Percentiles rank a stretch among this genome's conserved stretches.
Evolutionary conservation across 2,113 vertebrate genomes (phyloP).

Genomic region (Leptodactylus fuscus): DNA sequence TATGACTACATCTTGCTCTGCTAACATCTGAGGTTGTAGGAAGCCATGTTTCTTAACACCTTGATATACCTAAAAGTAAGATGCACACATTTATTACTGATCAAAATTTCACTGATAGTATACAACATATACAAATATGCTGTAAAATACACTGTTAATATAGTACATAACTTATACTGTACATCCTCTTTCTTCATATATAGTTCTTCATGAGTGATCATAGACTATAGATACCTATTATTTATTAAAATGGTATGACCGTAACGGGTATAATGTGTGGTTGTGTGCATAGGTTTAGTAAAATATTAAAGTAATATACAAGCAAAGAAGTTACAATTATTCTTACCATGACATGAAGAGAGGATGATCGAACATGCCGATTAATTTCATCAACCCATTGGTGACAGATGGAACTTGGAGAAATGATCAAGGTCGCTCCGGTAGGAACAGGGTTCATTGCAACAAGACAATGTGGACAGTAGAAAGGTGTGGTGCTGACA

Average conservation of each 20-base stretch:
- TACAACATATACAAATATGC: too few relatives aligned
- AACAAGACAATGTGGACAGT: conserved; percentile 96
- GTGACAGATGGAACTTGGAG: conserved; percentile 96
- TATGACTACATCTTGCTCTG: conserved; percentile 97
- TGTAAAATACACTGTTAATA: too few relatives aligned
- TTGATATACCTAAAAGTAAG: conserved; percentile 84
- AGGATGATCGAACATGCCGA: conserved; percentile 89
- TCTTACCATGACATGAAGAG: conserved; percentile 90
- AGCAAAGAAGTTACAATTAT: not conserved
- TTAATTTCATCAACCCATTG: conserved; percentile 99
- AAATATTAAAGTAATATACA: not conserved
- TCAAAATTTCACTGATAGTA: too few relatives aligned
- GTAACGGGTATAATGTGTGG: not conserved
- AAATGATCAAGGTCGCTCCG: conserved; percentile 95
- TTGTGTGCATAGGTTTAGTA: not conserved
- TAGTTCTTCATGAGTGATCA: too few relatives aligned
- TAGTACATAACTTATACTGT: too few relatives aligned
- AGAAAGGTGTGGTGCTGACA: conserved; percentile 88
- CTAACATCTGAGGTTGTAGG: conserved; percentile 91
- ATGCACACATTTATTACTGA: not conserved
- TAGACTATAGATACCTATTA: too few relatives aligned
- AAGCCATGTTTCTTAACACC: conserved; percentile 98
- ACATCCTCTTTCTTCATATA: too few relatives aligned
- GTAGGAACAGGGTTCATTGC: conserved; percentile 94
- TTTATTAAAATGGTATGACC: too few relatives aligned